A percentile compares a stretch with the other conserved stretches of the same genome.
These are phyloP conservation scores for Alsophila aescularia DNA, from an alignment of 2,888 invertebrate species.

Conservation along the genomic window DNA sequence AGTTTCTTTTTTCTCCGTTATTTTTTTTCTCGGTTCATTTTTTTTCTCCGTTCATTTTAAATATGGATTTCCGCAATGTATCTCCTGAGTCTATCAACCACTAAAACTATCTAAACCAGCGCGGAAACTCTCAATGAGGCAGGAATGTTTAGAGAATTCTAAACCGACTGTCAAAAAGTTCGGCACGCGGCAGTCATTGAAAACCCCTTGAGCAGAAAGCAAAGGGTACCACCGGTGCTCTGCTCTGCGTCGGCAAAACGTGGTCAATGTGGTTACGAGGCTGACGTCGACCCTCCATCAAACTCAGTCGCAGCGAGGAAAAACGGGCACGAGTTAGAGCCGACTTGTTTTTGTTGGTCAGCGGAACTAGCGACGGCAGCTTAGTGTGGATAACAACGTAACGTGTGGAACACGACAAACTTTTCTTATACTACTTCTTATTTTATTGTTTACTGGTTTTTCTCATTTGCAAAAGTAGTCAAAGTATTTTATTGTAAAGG, in stretches of 20 bases:
- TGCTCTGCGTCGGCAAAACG: background rate
- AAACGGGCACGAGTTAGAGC: constrained; percentile 34
- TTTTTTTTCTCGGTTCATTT: too few relatives aligned
- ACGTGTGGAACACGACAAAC: too few relatives aligned
- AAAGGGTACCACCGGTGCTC: background rate
- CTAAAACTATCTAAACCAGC: too few relatives aligned
- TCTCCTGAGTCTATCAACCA: too few relatives aligned
- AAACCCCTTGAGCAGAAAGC: background rate
- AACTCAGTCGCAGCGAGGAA: constrained; percentile 55
- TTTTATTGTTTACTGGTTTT: too few relatives aligned
- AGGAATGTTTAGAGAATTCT: background rate
- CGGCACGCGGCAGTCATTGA: constrained; percentile 44
- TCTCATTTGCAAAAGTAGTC: too few relatives aligned
- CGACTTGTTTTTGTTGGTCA: constrained; percentile 65
- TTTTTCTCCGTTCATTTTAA: too few relatives aligned
- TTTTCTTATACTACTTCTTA: too few relatives aligned
- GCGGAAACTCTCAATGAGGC: too few relatives aligned
- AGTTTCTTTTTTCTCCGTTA: too few relatives aligned
- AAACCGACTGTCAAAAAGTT: constrained; percentile 21
- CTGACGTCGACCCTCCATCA: constrained; percentile 59
- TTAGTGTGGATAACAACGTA: constrained; percentile 33
- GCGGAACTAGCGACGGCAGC: constrained; percentile 36
- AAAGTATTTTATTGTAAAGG: too few relatives aligned
- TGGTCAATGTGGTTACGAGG: constrained; percentile 10
- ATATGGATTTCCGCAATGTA: too few relatives aligned